phyloP scores from a whole-genome alignment of 2,888 invertebrate species.

The Hartigia nigra region DNA sequence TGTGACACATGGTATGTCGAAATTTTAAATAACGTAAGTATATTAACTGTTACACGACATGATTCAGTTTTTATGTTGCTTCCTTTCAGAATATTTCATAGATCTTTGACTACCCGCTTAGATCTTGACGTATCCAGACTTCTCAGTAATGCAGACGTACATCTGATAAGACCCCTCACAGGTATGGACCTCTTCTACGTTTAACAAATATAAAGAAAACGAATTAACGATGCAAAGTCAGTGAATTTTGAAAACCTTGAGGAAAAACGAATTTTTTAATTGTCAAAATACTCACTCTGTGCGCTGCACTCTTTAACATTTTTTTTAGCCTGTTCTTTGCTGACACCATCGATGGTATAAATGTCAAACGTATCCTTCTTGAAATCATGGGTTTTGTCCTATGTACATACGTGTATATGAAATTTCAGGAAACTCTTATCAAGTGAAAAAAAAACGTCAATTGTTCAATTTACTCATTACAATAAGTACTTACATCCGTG shows the following conservation, averaged over 20 bases:
- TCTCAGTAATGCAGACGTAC: slow-evolving; percentile 14
- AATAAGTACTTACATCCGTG: slow-evolving; percentile 15
- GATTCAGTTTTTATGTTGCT: neutral
- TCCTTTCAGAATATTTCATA: neutral
- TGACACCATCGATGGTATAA: slow-evolving; percentile 14
- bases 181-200: slow-evolving; percentile 14
- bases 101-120: too few species aligned
- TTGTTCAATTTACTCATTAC: neutral
- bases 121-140: neutral
- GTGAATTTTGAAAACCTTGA: neutral
- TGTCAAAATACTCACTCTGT: slow-evolving; percentile 6
- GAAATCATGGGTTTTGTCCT: slow-evolving; percentile 18
- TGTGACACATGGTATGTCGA: neutral
- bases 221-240: neutral
- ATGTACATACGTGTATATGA: neutral
- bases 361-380: slow-evolving; percentile 13
- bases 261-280: neutral
- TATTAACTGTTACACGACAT: neutral
- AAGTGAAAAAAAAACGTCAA: neutral
- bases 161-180: slow-evolving; percentile 19
- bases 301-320: slow-evolving; percentile 19
- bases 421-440: neutral
- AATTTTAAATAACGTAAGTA: neutral
- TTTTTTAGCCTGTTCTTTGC: slow-evolving; percentile 17
- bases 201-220: neutral